Conservation (phyloP, 2,797 vertebrate species). For the Catharus ustulatus region DNA sequence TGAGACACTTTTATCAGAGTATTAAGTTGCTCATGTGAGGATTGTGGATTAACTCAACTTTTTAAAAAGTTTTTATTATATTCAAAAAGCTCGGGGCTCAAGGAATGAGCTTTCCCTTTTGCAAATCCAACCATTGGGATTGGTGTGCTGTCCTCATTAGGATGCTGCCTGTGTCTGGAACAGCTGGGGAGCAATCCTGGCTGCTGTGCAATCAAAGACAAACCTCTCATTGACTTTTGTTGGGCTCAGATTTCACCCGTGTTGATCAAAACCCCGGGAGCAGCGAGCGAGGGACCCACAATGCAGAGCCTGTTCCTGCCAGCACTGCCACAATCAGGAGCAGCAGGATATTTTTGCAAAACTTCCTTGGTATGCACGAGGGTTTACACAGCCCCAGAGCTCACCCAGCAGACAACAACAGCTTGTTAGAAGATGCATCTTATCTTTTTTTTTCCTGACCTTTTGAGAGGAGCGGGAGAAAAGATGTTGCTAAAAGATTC, state of each 20-base stretch:
- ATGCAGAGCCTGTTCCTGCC: neutral
- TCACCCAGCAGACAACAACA: neutral
- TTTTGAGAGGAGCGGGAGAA: neutral
- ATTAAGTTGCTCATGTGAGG: neutral
- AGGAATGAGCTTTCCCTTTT: neutral
- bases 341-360: neutral
- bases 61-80: neutral
- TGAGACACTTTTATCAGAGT: neutral
- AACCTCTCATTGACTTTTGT: conserved; percentile 48
- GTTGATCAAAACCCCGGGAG: neutral
- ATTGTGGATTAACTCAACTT: neutral
- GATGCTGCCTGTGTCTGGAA: neutral
- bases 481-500: neutral
- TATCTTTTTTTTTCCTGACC: neutral
- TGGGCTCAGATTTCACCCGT: neutral
- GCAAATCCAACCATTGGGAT: neutral
- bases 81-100: neutral
- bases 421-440: neutral
- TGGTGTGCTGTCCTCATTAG: neutral
- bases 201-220: conserved; percentile 15
- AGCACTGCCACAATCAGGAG: neutral
- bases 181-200: conserved; percentile 42
- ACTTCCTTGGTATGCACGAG: neutral
- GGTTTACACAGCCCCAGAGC: neutral
- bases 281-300: neutral